phyloP scores from a whole-genome alignment of 1,140 invertebrate genomes.

The Leptinotarsa undecemlineata region DNA sequence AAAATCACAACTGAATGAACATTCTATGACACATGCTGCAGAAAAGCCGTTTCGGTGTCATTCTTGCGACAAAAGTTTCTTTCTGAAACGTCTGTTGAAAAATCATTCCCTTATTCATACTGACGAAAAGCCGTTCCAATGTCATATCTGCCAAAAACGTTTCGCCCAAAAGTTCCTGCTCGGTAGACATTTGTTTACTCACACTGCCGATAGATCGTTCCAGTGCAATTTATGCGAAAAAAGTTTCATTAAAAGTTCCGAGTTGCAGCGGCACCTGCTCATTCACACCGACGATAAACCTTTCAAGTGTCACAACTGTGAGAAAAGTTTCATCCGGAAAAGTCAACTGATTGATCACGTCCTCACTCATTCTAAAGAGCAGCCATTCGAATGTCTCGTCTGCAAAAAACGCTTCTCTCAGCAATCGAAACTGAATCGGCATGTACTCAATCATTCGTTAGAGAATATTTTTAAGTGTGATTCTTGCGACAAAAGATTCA shows the following conservation, averaged over 20 bases:
- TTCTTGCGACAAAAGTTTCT: constrained; percentile 37
- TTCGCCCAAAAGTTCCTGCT: constrained; percentile 37
- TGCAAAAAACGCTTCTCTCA: constrained; percentile 32
- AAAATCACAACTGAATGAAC: neutral
- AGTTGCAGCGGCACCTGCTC: constrained; percentile 38
- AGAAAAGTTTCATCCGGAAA: constrained; percentile 63
- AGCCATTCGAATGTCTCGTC: constrained; percentile 24
- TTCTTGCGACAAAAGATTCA: constrained; percentile 60
- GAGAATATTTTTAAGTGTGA: constrained; percentile 66
- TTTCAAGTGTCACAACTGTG: constrained; percentile 57
- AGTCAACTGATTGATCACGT: constrained; percentile 61
- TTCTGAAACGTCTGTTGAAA: constrained; percentile 42
- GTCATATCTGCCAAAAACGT: constrained; percentile 45
- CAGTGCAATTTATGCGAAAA: constrained; percentile 40
- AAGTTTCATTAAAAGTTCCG: constrained; percentile 39
- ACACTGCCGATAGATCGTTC: constrained; percentile 40
- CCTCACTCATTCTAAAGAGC: constrained; percentile 55
- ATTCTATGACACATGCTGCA: neutral
- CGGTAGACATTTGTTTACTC: constrained; percentile 37
- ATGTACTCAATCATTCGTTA: neutral
- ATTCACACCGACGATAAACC: constrained; percentile 70
- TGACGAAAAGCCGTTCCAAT: constrained; percentile 44
- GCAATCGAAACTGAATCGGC: neutral
- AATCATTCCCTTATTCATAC: constrained; percentile 46
- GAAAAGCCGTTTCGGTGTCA: neutral